These are phyloP conservation scores for Drosophila neonasuta DNA, from an alignment of 2,888 invertebrate genomes.

Conservation along the genomic window DNA sequence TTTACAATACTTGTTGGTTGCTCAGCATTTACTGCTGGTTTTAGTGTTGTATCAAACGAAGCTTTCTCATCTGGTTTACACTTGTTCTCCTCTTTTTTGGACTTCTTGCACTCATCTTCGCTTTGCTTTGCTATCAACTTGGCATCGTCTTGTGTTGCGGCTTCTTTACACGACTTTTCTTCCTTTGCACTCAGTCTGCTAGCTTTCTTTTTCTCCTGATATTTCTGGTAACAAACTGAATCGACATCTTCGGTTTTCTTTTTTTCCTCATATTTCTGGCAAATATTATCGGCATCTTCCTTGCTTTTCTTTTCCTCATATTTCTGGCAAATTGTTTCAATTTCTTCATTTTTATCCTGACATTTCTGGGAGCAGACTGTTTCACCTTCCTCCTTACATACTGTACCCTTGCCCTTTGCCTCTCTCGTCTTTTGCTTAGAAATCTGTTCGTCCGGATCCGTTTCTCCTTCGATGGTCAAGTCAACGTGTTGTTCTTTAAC, in stretches of 20 bases:
- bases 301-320: not conserved
- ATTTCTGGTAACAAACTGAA: not conserved
- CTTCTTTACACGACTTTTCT: not conserved
- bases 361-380: not conserved
- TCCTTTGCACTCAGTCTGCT: constrained; percentile 3
- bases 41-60: not conserved
- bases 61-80: constrained; percentile 7
- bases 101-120: constrained; percentile 5
- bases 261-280: not conserved
- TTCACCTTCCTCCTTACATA: not conserved
- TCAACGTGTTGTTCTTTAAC: constrained; percentile 51
- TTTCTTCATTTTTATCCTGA: not conserved
- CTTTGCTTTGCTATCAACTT: not conserved
- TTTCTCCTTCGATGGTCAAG: constrained; percentile 19
- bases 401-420: not conserved
- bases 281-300: too few species aligned
- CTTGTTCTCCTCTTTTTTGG: not conserved
- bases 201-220: constrained; percentile 1
- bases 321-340: not conserved
- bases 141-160: not conserved
- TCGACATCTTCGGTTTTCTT: not conserved
- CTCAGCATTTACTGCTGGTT: not conserved
- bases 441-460: not conserved
- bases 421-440: not conserved
- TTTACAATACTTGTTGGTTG: not conserved